A percentile compares a stretch with the other conserved stretches of the same genome.
Evolutionary conservation across 2,797 vertebrate species (phyloP).

Genomic region (Gallirallus australis): DNA sequence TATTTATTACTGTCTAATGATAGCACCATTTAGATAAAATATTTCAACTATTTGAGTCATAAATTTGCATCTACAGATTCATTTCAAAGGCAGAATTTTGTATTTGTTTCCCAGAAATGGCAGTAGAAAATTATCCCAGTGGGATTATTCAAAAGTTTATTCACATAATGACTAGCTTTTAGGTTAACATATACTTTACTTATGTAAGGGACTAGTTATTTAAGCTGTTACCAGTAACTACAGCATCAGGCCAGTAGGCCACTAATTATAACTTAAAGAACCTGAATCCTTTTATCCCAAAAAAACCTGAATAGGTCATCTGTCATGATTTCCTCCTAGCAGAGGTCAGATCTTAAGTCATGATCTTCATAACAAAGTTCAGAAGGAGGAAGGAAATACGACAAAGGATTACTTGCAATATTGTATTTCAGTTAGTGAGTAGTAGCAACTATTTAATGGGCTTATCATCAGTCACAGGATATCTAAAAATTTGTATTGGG

Average conservation of each 20-base stretch:
- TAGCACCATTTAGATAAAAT: not conserved
- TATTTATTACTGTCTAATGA: not conserved
- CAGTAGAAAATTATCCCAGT: not conserved
- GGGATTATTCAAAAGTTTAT: not conserved
- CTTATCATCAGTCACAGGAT: not conserved
- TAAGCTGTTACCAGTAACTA: slow-evolving; percentile 5
- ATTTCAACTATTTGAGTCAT: not conserved
- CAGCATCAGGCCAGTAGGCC: slow-evolving; percentile 18
- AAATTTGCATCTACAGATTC: not conserved
- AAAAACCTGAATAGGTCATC: slow-evolving; percentile 27
- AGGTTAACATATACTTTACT: slow-evolving; percentile 3
- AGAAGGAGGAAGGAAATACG: not conserved
- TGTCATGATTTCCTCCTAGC: not conserved
- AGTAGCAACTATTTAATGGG: not conserved
- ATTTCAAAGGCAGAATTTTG: not conserved
- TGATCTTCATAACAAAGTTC: not conserved
- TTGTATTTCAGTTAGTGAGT: not conserved
- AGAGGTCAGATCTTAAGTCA: not conserved
- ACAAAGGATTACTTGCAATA: not conserved
- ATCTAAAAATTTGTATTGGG: not conserved
- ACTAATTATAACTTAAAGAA: slow-evolving; percentile 56
- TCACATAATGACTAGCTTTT: not conserved
- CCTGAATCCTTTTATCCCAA: slow-evolving; percentile 40
- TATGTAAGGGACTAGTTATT: slow-evolving; percentile 38
- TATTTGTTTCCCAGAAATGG: not conserved